Conservation (phyloP, 2,113 vertebrate species). For the Atractosteus spatula region DNA sequence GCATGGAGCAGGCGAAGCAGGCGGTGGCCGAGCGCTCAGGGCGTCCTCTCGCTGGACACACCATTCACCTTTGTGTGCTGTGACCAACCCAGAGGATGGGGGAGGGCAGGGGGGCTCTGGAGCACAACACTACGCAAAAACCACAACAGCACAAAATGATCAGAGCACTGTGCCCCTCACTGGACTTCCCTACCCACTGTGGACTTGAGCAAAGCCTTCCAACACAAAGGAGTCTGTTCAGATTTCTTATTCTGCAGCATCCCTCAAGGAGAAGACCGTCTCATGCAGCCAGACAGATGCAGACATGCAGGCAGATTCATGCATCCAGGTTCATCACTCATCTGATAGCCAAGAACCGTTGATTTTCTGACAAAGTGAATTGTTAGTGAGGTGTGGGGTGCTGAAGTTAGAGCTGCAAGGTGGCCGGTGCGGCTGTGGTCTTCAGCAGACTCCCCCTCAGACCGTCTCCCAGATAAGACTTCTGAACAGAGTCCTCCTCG, state of each 20-base stretch:
- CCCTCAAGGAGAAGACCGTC: not conserved
- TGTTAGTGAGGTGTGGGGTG: too few species aligned
- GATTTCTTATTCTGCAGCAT: constrained; percentile 37
- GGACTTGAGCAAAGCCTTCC: not conserved
- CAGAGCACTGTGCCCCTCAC: constrained; percentile 36
- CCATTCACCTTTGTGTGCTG: constrained; percentile 69
- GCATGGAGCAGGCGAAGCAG: constrained; percentile 72
- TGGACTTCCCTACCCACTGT: not conserved
- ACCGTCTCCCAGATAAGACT: too few species aligned
- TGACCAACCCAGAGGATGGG: constrained; percentile 47
- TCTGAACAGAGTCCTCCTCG: too few species aligned
- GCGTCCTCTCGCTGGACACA: constrained; percentile 68
- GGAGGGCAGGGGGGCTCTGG: not conserved
- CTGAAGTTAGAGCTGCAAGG: too few species aligned
- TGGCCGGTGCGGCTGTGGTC: too few species aligned
- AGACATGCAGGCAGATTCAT: too few species aligned
- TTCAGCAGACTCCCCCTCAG: too few species aligned
- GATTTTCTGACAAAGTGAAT: too few species aligned
- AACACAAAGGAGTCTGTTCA: not conserved
- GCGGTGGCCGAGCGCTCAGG: constrained; percentile 76
- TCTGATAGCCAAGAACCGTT: too few species aligned
- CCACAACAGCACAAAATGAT: constrained; percentile 6
- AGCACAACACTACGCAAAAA: constrained; percentile 22
- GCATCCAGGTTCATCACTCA: too few species aligned
- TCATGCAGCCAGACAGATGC: too few species aligned